Conservation (phyloP, 2,113 vertebrate genomes). For the Bettongia penicillata region DNA sequence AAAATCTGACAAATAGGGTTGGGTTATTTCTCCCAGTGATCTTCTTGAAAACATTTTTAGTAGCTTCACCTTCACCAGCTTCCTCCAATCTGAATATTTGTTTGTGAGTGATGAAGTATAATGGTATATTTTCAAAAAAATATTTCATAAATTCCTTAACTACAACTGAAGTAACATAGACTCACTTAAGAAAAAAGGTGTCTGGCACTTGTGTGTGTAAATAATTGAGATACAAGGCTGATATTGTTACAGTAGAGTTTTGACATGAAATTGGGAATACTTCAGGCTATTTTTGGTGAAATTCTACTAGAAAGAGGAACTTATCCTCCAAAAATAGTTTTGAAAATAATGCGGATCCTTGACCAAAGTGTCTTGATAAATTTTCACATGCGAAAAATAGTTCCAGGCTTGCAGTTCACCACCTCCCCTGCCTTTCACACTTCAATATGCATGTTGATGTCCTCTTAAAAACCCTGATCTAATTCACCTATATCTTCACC, state of each 20-base stretch:
- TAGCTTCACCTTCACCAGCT: background rate
- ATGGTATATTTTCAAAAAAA: background rate
- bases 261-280: background rate
- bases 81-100: background rate
- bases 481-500: too few species aligned
- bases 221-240: background rate
- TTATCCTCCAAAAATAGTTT: background rate
- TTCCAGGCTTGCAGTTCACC: too few species aligned
- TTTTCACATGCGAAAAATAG: too few species aligned
- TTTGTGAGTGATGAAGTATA: background rate
- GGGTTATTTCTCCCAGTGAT: background rate
- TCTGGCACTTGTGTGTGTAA: background rate
- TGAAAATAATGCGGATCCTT: background rate
- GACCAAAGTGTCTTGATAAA: background rate
- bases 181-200: background rate
- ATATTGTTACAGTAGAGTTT: background rate
- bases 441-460: too few species aligned
- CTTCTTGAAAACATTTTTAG: background rate
- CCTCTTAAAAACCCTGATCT: too few species aligned
- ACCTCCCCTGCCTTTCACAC: background rate
- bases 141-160: background rate
- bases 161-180: background rate
- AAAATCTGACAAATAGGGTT: background rate
- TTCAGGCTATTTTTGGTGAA: background rate
- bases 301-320: background rate